Evolutionary conservation across 2,888 invertebrate genomes (phyloP).

Genomic region (Ormia ochracea): DNA sequence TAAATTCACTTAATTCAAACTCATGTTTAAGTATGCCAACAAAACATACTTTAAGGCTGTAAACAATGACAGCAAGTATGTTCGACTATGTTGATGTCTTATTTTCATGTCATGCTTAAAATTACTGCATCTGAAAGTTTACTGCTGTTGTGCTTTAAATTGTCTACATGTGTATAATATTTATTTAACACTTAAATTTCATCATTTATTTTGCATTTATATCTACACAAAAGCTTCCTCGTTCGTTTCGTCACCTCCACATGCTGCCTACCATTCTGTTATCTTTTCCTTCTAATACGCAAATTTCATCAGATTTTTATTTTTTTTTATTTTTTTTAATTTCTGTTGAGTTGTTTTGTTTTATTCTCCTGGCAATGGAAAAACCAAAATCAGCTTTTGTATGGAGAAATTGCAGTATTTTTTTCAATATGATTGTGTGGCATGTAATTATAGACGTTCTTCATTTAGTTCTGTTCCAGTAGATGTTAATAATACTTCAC

Average conservation of each 20-base stretch:
- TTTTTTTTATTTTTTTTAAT: not conserved
- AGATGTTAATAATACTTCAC: not conserved
- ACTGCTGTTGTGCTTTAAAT: conserved; percentile 1
- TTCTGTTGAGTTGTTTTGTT: not conserved
- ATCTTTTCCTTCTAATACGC: not conserved
- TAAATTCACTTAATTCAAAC: conserved; percentile 39
- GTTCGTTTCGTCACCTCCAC: not conserved
- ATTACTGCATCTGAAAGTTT: conserved; percentile 32
- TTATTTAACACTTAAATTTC: conserved; percentile 51
- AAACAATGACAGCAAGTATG: conserved; percentile 61
- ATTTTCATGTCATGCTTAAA: conserved; percentile 47
- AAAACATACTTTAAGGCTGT: conserved; percentile 61
- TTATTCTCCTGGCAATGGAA: not conserved
- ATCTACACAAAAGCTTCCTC: conserved; percentile 34
- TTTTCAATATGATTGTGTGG: not conserved
- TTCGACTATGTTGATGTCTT: conserved; percentile 56
- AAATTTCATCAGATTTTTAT: not conserved
- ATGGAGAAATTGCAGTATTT: not conserved
- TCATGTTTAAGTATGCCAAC: conserved; percentile 45
- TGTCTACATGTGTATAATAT: conserved; percentile 38
- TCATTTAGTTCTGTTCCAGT: not conserved
- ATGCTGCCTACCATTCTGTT: not conserved
- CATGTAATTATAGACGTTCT: not conserved
- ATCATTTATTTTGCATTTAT: conserved; percentile 33
- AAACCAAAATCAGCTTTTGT: conserved; percentile 11